Evolutionary conservation across 2,888 invertebrate species (phyloP), one percentile per base, ranked within the genome.

Genomic region (Cerceris ruficornis): DNA sequence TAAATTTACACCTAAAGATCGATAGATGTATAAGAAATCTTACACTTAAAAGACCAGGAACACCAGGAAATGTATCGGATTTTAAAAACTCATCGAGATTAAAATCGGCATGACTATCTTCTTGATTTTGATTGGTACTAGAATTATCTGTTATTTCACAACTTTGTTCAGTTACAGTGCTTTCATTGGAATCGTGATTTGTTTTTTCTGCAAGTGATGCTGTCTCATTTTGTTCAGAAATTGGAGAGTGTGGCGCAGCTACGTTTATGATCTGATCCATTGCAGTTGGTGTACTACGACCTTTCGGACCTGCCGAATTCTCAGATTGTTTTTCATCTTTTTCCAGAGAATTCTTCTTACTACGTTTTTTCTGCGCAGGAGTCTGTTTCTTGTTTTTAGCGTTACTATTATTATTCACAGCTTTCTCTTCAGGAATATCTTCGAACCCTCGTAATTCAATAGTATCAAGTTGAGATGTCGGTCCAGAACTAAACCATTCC

Each of bases 371-470:
- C 78, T 93, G 93, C 0, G 93, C 92, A 6, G 93, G 90, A 1
- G 93, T 92, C 69, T 92, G 91, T 78, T 93, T 93, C 80, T 93
- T 93, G 61, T 77, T 83, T 73, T 89, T 90, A 65, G 77, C 77
- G 46, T 75, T 66, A 69, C 84, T 80, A 71, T 80, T 73, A 50
- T 79, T 86, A 58, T 66, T 85, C 8, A 84, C 77, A 1, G 69
- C 87, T 74, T 89, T 92, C 54, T 93, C 93, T 50, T 92, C 93
- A 0, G 95, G 95, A 81, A 91, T 89, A 76, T 96, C 97, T 87
- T 98, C 98, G 93, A 98, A 98, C 15, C 98, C 98, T 61, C 96
- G 95, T 86, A 98, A 93, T 92, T 98, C 98, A 87, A 98, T 98
- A 50, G 97, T 98, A 88, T 98, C 98, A 89, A 96, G 93, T 91